A percentile compares a stretch with the other conserved stretches of the same genome.
Conservation (phyloP, 2,113 vertebrate genomes). For the Ginglymostoma cirratum region DNA sequence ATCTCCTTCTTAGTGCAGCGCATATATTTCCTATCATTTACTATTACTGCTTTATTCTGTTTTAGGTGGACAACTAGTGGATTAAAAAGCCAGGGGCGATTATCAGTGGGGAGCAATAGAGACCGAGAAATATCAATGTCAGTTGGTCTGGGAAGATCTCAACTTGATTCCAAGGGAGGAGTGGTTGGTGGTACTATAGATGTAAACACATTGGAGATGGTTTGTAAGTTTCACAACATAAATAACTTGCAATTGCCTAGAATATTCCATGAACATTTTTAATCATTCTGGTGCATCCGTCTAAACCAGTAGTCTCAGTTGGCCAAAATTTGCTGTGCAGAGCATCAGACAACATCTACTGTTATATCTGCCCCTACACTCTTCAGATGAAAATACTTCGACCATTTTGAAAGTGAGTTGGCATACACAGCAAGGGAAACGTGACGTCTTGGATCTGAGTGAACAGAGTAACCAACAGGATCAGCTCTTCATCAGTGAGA, state of each 20-base stretch:
- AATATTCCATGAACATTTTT: background rate
- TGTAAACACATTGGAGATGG: slow-evolving; percentile 97
- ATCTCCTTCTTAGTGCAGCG: background rate
- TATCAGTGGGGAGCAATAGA: slow-evolving; percentile 91
- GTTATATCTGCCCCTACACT: background rate
- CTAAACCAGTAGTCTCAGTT: background rate
- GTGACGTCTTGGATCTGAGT: background rate
- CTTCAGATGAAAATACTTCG: background rate
- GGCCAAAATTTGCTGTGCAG: background rate
- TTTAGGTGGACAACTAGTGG: slow-evolving; percentile 94
- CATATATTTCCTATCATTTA: slow-evolving; percentile 43
- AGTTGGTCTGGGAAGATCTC: slow-evolving; percentile 88
- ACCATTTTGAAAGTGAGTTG: background rate
- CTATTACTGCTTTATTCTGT: slow-evolving; percentile 39
- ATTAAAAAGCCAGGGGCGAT: slow-evolving; percentile 91
- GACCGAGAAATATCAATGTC: slow-evolving; percentile 98
- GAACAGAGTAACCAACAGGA: background rate
- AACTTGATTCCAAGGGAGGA: slow-evolving; percentile 92
- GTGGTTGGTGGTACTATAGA: slow-evolving; percentile 97
- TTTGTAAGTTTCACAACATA: slow-evolving; percentile 72
- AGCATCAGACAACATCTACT: background rate
- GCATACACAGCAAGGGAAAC: background rate
- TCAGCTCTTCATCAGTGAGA: background rate
- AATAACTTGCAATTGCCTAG: background rate
- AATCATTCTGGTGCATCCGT: background rate